These are phyloP conservation scores for Unio delphinus DNA, from an alignment of 2,888 invertebrate species.

Conservation along the genomic window DNA sequence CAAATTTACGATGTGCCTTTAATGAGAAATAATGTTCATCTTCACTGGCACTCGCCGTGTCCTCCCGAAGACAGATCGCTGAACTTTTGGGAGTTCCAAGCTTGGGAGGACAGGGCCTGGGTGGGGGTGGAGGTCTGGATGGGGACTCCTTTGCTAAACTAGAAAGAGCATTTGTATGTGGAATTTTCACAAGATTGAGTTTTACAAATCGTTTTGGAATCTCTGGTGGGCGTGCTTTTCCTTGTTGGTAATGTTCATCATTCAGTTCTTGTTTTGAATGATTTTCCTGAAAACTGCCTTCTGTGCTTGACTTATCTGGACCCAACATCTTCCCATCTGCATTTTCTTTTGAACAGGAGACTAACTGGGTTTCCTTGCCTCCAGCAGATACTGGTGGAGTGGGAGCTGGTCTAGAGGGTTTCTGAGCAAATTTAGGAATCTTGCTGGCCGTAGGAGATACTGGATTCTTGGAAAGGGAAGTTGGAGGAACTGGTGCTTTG, in stretches of 20 bases:
- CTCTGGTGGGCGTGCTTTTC: constrained; percentile 36
- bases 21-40: no score
- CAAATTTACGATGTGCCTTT: no score
- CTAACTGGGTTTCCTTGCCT: constrained; percentile 4
- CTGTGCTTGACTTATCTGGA: constrained; percentile 1
- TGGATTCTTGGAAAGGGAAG: constrained; percentile 9
- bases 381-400: background rate
- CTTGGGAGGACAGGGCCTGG: constrained; percentile 29
- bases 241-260: constrained; percentile 13
- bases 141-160: constrained; percentile 15
- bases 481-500: constrained; percentile 6
- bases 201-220: constrained; percentile 48
- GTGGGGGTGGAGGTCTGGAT: constrained; percentile 28
- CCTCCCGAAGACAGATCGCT: constrained; percentile 7
- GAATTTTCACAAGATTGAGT: constrained; percentile 52
- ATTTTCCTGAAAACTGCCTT: background rate
- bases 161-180: constrained; percentile 20
- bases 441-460: constrained; percentile 8
- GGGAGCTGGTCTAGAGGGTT: constrained; percentile 24
- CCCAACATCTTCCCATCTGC: constrained; percentile 9
- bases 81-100: constrained; percentile 8
- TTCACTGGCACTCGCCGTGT: no score
- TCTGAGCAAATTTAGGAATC: constrained; percentile 17
- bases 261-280: constrained; percentile 3
- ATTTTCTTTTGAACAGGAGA: constrained; percentile 11